Evolutionary conservation across 2,797 vertebrate genomes (phyloP), one percentile per base, ranked within the genome.

Genomic region (Cetoscarus ocellatus): DNA sequence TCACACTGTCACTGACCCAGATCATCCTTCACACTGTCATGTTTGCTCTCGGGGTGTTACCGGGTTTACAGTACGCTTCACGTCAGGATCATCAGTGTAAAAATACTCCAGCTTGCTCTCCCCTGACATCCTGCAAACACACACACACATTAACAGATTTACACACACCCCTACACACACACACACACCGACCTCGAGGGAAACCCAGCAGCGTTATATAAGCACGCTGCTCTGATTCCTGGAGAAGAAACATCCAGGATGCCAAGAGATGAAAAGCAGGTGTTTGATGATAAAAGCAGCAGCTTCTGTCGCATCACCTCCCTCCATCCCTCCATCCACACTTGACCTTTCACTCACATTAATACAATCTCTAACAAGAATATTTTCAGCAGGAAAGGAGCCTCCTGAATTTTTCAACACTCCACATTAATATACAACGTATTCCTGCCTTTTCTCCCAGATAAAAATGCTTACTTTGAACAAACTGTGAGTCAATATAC

Each of bases 171-270:
- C 0, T 39, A 8, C 11, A 3, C 13, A 1, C 74, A 8, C 11
- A 3, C 13, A 1, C 74, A 59, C 61, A 65, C 55, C 43, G 56
- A 39, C 14, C 64, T 74, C 74, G 44, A 15, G 64, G 75, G 69
- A 76, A 62, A 34, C 40, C 70, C 69, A 52, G 70, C 53, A 69
- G 73, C 43, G 39, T 88, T 86, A 77, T 40, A 44, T 85, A 87
- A 86, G 64, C 60, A 17, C 47, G 57, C 77, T 66, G 75, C 65
- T 70, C 62, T 51, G 66, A 66, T 79, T 85, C 62, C 56, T 80
- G 62, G 78, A 84, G 83, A 80, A 81, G 60, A 66, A 62, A 75
- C 7, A 48, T 49, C 40, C 64, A 78, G 55, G 48, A 75, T 39
- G 74, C 50, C 27, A 60, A 8, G 60, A 44, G 42, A 61, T 47